These are phyloP conservation scores for Myotis daubentonii DNA, from an alignment of 2,797 vertebrate species.

Conservation along the genomic window DNA sequence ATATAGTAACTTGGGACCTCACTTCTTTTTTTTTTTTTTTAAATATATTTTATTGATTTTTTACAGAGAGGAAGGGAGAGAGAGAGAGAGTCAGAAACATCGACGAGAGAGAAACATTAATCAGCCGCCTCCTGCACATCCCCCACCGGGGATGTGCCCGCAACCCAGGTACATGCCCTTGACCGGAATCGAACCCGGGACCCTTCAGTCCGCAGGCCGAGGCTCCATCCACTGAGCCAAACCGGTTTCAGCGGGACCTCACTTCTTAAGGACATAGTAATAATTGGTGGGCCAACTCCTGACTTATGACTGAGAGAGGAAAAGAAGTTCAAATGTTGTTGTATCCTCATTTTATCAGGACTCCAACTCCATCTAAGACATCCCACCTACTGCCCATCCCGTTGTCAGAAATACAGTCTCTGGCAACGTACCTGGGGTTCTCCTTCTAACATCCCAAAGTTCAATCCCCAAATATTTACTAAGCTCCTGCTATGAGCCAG, in stretches of 20 bases:
- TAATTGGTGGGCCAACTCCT: neutral
- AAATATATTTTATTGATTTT: no score
- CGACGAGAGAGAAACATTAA: no score
- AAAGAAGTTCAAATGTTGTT: neutral
- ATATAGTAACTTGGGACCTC: neutral
- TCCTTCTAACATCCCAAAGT: conserved; percentile 14
- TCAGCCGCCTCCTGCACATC: no score
- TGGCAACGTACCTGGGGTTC: conserved; percentile 1
- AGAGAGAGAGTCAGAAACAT: no score
- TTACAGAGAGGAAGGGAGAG: no score
- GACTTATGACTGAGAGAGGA: neutral
- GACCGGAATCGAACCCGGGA: no score
- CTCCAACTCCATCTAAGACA: neutral
- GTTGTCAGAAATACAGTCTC: conserved; percentile 17
- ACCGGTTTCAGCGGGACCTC: neutral
- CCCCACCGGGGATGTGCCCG: no score
- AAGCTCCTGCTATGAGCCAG: conserved; percentile 2
- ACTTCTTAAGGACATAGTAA: neutral
- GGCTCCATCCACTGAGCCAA: no score
- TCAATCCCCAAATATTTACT: conserved; percentile 41
- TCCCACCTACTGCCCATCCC: neutral
- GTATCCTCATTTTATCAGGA: neutral
- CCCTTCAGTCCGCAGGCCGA: no score
- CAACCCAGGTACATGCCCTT: no score
- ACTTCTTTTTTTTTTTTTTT: neutral